phyloP scores from a whole-genome alignment of 2,113 vertebrate genomes.

The Platysternon megacephalum region DNA sequence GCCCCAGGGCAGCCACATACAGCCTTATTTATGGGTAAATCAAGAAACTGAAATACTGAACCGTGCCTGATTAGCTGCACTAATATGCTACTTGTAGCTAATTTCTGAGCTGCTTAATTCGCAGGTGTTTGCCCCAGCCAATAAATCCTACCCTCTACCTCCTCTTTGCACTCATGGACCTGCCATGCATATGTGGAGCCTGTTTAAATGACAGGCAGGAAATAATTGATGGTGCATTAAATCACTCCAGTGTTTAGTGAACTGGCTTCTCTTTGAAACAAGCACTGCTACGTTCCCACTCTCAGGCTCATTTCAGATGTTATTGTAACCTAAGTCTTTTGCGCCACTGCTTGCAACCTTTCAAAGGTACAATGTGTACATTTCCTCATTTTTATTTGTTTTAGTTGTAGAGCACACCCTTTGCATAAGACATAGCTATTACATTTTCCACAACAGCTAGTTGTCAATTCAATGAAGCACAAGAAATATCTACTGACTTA shows the following conservation, averaged over 20 bases:
- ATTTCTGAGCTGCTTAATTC: conserved; percentile 93
- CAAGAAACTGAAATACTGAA: conserved; percentile 93
- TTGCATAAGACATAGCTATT: conserved; percentile 74
- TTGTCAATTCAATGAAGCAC: not conserved
- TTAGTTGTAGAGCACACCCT: conserved; percentile 73
- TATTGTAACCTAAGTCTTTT: conserved; percentile 86
- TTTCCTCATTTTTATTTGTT: conserved; percentile 80
- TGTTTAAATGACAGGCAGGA: conserved; percentile 90
- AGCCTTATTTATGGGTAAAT: conserved; percentile 93
- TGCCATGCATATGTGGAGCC: conserved; percentile 89
- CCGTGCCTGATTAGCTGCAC: conserved; percentile 94
- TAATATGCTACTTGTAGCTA: conserved; percentile 99
- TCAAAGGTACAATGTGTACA: conserved; percentile 80
- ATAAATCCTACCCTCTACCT: conserved; percentile 88
- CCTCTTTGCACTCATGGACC: conserved; percentile 73
- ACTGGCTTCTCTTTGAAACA: conserved; percentile 78
- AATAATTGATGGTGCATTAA: conserved; percentile 92
- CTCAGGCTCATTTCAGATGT: conserved; percentile 84
- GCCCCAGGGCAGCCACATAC: conserved; percentile 87
- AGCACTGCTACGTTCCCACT: conserved; percentile 77
- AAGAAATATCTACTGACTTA: conserved; percentile 43
- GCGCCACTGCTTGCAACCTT: conserved; percentile 77
- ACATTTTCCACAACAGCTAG: conserved; percentile 67
- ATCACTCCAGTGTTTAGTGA: conserved; percentile 82
- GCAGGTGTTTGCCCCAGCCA: conserved; percentile 91